Base-by-base conservation (phyloP, 30 jellyfish, hydroid and myxozoan species). In the Aurelia coerulea region DNA sequence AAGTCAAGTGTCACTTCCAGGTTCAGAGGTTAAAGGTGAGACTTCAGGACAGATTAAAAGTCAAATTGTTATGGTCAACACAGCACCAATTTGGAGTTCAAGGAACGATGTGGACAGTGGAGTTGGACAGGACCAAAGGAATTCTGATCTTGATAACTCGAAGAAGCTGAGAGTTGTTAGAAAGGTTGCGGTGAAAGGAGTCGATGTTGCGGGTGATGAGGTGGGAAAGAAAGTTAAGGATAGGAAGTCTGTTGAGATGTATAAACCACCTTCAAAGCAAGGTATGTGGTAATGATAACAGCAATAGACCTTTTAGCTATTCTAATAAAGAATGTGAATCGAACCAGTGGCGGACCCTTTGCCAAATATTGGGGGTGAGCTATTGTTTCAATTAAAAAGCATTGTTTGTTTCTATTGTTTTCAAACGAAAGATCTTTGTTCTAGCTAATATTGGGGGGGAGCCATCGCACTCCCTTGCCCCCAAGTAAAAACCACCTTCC, bases 231-330 rank as follows among this genome's bases (percentile, higher is more conserved):
- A 23, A 9, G 66, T 50, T 1, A 84, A 50, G 88, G 93, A 64
- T 13, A 62, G 88, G 66, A 73, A 65, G 76, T 15, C 87, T 15
- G 67, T 73, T 11, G 93, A 84, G 88, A 84, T 84, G 11, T 84
- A 84, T 74, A 84, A 84, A 52, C 93, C 93, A 10, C 93, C 93
- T 0, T 18, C 49, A 0, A 74, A 37, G 56, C 17, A n/a, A 74
- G 85, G 85, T 74, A 74, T 13, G 54, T 17, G 5, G n/a, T 39
- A 70, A 3, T 37, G 49, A 37, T 37, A 37, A 37, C 49, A 23
- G 29, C 29, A 0, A 23, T 23, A 23, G 29, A 23, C 29, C 29
- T 23, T 23, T 18, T 68, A 29, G n/a, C 54, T 68, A 17, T 68
- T 23, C 29, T 23, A 23, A 23, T 0, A 23, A 23, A 23, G 29